Percentiles rank a stretch among this genome's conserved stretches.
Evolutionary conservation across 2,888 invertebrate genomes (phyloP).

Genomic region (Corythucha ciliata): DNA sequence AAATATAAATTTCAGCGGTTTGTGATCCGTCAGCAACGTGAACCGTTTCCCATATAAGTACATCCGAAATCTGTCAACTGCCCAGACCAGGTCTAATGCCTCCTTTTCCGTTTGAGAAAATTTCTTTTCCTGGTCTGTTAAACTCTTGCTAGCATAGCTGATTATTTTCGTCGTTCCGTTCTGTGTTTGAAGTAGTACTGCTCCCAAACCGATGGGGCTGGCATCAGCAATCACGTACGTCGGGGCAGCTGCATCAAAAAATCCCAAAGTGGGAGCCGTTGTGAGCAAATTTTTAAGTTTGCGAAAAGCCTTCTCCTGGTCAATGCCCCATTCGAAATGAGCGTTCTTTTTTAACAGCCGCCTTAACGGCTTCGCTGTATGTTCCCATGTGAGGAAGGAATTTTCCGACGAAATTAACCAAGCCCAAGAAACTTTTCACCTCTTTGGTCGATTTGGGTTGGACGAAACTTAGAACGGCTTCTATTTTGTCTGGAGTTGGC

Average conservation of each 20-base stretch:
- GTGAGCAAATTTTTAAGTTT: slow-evolving; percentile 1
- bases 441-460: too few relatives aligned
- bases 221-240: too few relatives aligned
- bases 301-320: neutral
- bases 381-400: neutral
- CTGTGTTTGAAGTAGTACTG: neutral
- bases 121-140: neutral
- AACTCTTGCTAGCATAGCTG: neutral
- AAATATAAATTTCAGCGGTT: too few relatives aligned
- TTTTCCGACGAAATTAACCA: neutral
- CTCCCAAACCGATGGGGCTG: neutral
- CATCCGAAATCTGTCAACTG: too few relatives aligned
- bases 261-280: too few relatives aligned
- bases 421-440: too few relatives aligned
- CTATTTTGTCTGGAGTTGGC: neutral
- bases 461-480: too few relatives aligned
- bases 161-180: neutral
- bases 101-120: neutral
- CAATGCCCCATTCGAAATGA: neutral
- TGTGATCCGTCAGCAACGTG: too few relatives aligned
- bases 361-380: neutral
- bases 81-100: too few relatives aligned
- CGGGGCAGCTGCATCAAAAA: too few relatives aligned
- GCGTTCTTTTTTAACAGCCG: neutral
- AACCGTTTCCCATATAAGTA: too few relatives aligned